These are phyloP conservation scores for Platichthys stellatus DNA, from an alignment of 2,113 vertebrate genomes.

Conservation along the genomic window DNA sequence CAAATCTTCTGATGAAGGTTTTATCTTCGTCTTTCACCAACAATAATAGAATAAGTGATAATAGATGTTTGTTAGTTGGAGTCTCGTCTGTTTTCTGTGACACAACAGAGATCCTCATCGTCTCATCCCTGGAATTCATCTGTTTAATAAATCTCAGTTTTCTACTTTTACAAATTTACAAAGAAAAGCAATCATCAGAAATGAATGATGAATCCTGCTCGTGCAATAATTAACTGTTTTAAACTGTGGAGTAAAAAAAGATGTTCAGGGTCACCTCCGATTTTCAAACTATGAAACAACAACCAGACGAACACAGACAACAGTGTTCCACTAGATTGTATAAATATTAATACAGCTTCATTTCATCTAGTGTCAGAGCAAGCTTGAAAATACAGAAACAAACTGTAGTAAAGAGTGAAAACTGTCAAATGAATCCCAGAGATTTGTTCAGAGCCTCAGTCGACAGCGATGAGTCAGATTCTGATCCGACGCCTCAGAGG, in stretches of 20 bases:
- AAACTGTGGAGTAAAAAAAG: no score
- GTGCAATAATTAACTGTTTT: not conserved
- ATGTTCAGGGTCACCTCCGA: not conserved
- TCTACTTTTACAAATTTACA: no score
- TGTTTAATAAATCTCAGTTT: no score
- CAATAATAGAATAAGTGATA: no score
- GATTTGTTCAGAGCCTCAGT: constrained; percentile 21
- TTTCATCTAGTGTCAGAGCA: no score
- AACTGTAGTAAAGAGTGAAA: not conserved
- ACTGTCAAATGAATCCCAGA: constrained; percentile 9
- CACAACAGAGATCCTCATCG: no score
- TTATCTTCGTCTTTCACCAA: no score
- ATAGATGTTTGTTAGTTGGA: no score
- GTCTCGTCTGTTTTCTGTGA: no score
- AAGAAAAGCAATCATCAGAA: not conserved
- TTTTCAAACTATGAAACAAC: not conserved
- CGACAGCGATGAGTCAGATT: constrained; percentile 27
- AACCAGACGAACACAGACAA: not conserved
- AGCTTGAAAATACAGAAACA: not conserved
- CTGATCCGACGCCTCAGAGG: constrained; percentile 10
- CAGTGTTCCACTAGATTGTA: no score
- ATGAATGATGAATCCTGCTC: not conserved
- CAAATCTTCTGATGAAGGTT: no score
- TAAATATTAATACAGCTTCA: not conserved
- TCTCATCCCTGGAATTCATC: no score